Evolutionary conservation across 53 echinoderm and acorn worm genomes (phyloP).

Genomic region (Patiria pectinifera): DNA sequence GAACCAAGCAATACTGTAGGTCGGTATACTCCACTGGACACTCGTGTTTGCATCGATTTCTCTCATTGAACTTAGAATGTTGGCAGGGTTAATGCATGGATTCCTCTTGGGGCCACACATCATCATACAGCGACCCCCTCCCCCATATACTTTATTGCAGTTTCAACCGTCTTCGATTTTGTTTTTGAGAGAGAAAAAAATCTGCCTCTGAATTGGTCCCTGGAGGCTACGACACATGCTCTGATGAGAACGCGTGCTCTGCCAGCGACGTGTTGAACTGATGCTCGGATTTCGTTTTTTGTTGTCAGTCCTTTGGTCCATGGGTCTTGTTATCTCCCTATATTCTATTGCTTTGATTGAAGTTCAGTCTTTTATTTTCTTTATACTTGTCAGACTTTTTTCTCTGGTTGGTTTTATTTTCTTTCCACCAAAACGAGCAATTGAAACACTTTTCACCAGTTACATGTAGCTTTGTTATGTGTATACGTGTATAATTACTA

Average conservation of each 20-base stretch:
- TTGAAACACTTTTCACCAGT: too few relatives aligned
- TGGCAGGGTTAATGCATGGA: conserved; percentile 45
- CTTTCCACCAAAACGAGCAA: too few relatives aligned
- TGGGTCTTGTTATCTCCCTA: too few relatives aligned
- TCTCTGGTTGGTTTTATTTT: too few relatives aligned
- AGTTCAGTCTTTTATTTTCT: too few relatives aligned
- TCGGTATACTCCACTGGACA: not conserved
- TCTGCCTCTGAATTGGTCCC: not conserved
- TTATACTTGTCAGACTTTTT: too few relatives aligned
- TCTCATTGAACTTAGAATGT: not conserved
- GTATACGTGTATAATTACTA: too few relatives aligned
- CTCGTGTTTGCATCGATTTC: conserved; percentile 53
- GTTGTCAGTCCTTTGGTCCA: too few relatives aligned
- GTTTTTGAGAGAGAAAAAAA: not conserved
- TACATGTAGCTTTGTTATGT: too few relatives aligned
- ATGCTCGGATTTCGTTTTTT: not conserved
- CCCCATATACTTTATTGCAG: conserved; percentile 42
- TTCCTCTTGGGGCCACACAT: conserved; percentile 27
- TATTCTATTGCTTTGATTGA: too few relatives aligned
- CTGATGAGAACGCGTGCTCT: not conserved
- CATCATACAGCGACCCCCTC: conserved; percentile 15
- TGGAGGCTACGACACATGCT: not conserved
- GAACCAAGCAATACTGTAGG: not conserved
- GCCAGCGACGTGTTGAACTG: not conserved
- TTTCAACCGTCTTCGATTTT: conserved; percentile 56